Evolutionary conservation across 2,113 vertebrate species (phyloP).

Genomic region (Cariama cristata): DNA sequence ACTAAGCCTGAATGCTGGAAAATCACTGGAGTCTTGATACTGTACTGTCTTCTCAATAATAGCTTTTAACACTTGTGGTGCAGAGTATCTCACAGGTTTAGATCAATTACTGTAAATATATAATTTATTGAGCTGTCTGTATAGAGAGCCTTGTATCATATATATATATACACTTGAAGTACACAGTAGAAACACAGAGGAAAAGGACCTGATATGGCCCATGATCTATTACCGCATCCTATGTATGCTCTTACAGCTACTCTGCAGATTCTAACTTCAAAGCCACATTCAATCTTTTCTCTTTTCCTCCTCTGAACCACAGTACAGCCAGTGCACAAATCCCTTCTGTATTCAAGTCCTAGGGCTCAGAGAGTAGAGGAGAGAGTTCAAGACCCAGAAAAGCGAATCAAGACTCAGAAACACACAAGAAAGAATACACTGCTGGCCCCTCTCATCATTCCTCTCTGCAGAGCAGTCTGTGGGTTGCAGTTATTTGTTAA

Average conservation of each 20-base stretch:
- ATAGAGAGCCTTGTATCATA: neutral
- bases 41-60: neutral
- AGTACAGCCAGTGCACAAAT: neutral
- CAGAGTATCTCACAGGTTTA: neutral
- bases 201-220: neutral
- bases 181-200: neutral
- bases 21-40: neutral
- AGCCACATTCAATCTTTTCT: neutral
- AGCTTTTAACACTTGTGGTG: neutral
- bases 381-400: neutral
- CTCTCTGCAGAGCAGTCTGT: neutral
- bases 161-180: neutral
- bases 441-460: neutral
- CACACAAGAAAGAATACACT: accelerated
- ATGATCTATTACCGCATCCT: neutral
- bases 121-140: neutral
- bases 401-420: neutral
- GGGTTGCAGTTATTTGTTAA: neutral
- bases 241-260: neutral
- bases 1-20: neutral
- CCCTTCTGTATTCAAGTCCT: neutral
- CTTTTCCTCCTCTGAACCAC: neutral
- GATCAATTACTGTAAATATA: neutral
- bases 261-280: neutral
- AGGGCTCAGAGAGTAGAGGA: neutral